Conservation (phyloP, 2,113 vertebrate species). For the Asarcornis scutulata region DNA sequence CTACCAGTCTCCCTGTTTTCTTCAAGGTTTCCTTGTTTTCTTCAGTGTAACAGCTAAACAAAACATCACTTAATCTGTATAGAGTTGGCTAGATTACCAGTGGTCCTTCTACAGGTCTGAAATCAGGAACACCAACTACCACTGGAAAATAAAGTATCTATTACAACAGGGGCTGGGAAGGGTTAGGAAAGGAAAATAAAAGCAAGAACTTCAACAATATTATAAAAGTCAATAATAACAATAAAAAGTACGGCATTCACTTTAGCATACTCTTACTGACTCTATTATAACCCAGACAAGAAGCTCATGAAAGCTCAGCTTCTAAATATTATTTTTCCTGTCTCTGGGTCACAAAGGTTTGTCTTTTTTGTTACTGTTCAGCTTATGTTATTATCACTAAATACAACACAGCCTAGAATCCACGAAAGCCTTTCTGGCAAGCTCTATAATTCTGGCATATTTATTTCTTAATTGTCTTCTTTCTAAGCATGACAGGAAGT, state of each 20-base stretch:
- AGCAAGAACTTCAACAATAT: neutral
- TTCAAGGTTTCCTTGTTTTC: too few species aligned
- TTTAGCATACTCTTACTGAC: neutral
- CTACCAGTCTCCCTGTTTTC: too few species aligned
- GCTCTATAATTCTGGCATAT: neutral
- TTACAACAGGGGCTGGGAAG: neutral
- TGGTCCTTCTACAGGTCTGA: neutral
- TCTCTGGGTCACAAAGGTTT: neutral
- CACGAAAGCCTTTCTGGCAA: neutral
- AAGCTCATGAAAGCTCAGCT: neutral
- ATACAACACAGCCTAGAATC: neutral
- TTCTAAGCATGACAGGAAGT: neutral
- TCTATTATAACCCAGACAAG: neutral
- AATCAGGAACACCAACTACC: neutral
- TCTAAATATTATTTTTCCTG: neutral
- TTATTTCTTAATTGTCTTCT: neutral
- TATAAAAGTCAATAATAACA: too few species aligned
- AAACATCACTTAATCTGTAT: neutral
- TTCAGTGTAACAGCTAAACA: neutral
- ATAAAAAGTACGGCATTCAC: neutral
- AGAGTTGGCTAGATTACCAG: neutral
- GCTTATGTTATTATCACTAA: neutral
- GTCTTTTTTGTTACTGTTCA: neutral
- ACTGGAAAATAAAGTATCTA: neutral
- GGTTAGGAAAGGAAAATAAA: neutral